Base-by-base conservation (phyloP, 2,888 invertebrate species). In the Itoplectis maculator region DNA sequence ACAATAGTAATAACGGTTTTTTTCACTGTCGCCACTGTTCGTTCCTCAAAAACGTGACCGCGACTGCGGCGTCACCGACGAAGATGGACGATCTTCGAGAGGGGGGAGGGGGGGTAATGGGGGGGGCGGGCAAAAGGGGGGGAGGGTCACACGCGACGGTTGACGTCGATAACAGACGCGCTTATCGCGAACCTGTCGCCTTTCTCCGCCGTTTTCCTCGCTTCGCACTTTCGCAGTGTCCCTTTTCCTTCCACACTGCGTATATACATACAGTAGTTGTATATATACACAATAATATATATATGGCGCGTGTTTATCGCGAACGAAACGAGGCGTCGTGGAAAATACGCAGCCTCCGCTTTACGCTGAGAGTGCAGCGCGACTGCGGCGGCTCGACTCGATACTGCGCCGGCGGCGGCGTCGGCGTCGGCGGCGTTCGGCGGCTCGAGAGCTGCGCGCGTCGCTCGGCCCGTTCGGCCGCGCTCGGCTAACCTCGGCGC, bases 311-410 rank as follows among this genome's bases (percentile, higher is more conserved):
- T 63, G 20, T 59, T 66, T 56, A 49, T 83, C 5, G 81, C 72
- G 35, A 59, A 74, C 80, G 75, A 82, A 79, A 69, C 72, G 69
- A 70, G 72, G 74, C 23, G 76, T 79, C 77, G 72, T 2, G 45
- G 59, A 78, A 75, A 82, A 73, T 78, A 79, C 81, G 84, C 85
- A 84, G 79, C 81, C 87, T 86, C 88, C 88, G 84, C 91, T 90
- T 88, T 89, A 90, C 90, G 87, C 90, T 90, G 87, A 88, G 91
- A 91, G 89, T 91, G 91, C 90, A 90, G 90, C 90, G 90, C 90
- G 90, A 91, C 91, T 91, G 90, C 88, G 88, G 89, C 87, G n/a
- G 86, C 87, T 86, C 85, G 83, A 82, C 85, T 87, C 86, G 84
- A 84, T 87, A 87, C 86, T 87, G 88, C 89, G 89, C 90, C 90